Evolutionary conservation across 1,140 invertebrate genomes (phyloP), one percentile per base, ranked within the genome.

Genomic region (Halesus radiatus): DNA sequence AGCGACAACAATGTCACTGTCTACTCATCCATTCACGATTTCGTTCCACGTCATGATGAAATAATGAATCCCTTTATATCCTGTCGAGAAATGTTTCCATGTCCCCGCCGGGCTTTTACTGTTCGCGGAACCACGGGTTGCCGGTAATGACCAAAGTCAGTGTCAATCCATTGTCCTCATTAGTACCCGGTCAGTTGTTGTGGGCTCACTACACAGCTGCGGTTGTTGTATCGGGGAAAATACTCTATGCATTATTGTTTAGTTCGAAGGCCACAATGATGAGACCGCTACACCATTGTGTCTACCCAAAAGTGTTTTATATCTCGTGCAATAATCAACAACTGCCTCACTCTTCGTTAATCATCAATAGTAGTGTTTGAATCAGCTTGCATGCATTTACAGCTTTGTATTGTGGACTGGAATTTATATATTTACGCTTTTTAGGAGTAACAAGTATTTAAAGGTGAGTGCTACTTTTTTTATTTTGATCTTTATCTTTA

Each of bases 81-180:
- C 68, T 53, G 50, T 16, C 3, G 20, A 53, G 45, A 22, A 29
- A 66, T 37, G 18, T 45, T 45, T 13, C 5, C 10, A 15, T 66
- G n/a, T 60, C 56, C 8, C 56, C 56, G 62, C 3, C 66, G 68
- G 20, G 29, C 26, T 5, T 66, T 26, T 66, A 53, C 22, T 53
- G n/a, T 50, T 58, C 29, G 53, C 72, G 72, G 72, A 75, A 75
- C 23, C 26, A 58, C 53, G 72, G 53, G 53, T 58, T 16, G 20
- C 72, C 22, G 72, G 58, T 22, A 56, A 75, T 75, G 53, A 60
- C 18, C 53, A 58, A 29, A 56, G 53, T 58, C 72, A 58, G 72
- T 58, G 72, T 58, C 53, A 58, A 26, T 75, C 72, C 23, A 75
- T 75, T 75, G 72, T 75, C 54, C 50, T 45, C 64, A 32, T 32